A percentile compares a stretch with the other conserved stretches of the same genome.
phyloP scores from a whole-genome alignment of 37 sponge, comb jelly and placozoan species.

The Ephydatia muelleri region DNA sequence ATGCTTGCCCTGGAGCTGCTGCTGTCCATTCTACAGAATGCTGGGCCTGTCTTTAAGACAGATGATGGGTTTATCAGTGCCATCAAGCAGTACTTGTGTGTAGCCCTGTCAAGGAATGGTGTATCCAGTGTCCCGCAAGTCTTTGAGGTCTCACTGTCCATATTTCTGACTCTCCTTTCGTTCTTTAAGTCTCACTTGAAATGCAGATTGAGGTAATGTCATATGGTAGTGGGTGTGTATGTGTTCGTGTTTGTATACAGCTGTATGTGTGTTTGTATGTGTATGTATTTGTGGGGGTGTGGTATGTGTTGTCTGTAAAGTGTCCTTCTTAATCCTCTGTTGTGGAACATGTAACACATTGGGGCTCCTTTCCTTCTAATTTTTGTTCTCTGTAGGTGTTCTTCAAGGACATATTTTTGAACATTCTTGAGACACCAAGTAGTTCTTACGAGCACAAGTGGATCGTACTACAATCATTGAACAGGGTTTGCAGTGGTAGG shows the following conservation, averaged over 20 bases:
- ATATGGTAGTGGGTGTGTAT: not conserved
- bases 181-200: conserved; percentile 91
- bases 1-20: conserved; percentile 90
- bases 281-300: not conserved
- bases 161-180: conserved; percentile 82
- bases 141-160: conserved; percentile 94
- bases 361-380: not conserved
- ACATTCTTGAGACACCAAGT: conserved; percentile 86
- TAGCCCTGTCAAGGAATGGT: conserved; percentile 92
- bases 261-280: not conserved
- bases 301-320: not conserved
- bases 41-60: conserved; percentile 89
- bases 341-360: not conserved
- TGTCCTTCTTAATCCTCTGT: not conserved
- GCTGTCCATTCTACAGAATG: conserved; percentile 85
- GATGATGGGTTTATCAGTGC: conserved; percentile 72
- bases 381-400: conserved; percentile 77
- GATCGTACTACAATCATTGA: conserved; percentile 90
- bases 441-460: conserved; percentile 93
- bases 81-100: conserved; percentile 95
- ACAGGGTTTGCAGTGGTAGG: conserved; percentile 86
- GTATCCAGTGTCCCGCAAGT: conserved; percentile 88
- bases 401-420: conserved; percentile 97
- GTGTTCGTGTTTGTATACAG: not conserved
- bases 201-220: conserved; percentile 95